Percentiles rank a stretch among this genome's conserved stretches.
Evolutionary conservation across 92 coral and sea anemone species (phyloP).

Genomic region (Palythoa grandiflora): DNA sequence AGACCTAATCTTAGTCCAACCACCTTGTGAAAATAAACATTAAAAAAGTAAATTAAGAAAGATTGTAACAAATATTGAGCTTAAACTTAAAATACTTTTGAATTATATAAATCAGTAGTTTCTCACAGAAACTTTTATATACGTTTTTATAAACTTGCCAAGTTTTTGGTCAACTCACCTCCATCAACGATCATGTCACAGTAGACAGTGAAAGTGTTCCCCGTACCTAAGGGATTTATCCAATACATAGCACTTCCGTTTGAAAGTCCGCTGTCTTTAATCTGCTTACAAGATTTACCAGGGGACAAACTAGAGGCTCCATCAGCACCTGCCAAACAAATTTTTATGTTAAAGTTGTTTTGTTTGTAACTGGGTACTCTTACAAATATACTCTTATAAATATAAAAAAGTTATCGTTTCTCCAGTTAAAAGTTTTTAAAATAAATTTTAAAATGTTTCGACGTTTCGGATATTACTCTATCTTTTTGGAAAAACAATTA

Average conservation of each 20-base stretch:
- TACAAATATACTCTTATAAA: no score
- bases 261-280: neutral
- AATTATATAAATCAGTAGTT: no score
- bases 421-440: no score
- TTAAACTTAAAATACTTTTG: no score
- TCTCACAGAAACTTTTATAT: no score
- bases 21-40: neutral
- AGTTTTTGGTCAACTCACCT: neutral
- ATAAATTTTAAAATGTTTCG: no score
- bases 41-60: neutral
- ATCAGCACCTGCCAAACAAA: neutral
- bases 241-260: conserved; percentile 31
- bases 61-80: no score
- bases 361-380: neutral
- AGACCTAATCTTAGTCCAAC: conserved; percentile 25
- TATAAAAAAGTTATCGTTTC: no score
- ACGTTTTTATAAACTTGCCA: neutral
- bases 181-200: conserved; percentile 24
- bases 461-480: no score
- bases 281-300: conserved; percentile 39
- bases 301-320: conserved; percentile 20
- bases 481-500: no score
- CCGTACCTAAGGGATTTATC: conserved; percentile 13
- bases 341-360: neutral
- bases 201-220: conserved; percentile 17